Conservation (phyloP, 2,113 vertebrate species). For the Pomatostomus ruficeps region DNA sequence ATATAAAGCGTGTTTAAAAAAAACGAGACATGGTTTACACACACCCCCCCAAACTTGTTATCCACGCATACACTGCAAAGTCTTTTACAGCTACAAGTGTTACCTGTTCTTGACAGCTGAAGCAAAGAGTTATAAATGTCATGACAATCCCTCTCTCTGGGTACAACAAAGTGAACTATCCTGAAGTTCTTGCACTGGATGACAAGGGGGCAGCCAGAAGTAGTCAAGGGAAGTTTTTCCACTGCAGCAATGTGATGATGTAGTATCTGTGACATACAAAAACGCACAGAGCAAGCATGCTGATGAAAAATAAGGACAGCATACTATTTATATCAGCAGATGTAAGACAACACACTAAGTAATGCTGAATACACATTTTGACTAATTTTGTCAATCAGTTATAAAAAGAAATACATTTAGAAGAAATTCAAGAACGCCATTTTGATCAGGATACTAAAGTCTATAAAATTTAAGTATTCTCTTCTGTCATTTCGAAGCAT, state of each 20-base stretch:
- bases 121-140: constrained; percentile 96
- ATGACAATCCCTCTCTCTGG: constrained; percentile 93
- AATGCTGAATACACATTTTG: background rate
- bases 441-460: background rate
- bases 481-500: background rate
- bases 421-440: background rate
- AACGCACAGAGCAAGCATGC: background rate
- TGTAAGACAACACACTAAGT: background rate
- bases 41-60: background rate
- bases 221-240: constrained; percentile 92
- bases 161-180: constrained; percentile 90
- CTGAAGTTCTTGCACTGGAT: constrained; percentile 97
- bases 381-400: background rate
- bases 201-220: constrained; percentile 91
- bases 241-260: constrained; percentile 95
- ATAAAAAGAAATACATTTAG: background rate
- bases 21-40: background rate
- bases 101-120: constrained; percentile 89
- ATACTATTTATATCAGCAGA: background rate
- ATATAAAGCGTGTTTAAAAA: fast-evolving
- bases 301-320: background rate
- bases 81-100: background rate
- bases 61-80: background rate
- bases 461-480: background rate
- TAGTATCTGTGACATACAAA: constrained; percentile 78